These are phyloP conservation scores for Vireo altiloquus DNA, from an alignment of 2,113 vertebrate species.

Conservation along the genomic window DNA sequence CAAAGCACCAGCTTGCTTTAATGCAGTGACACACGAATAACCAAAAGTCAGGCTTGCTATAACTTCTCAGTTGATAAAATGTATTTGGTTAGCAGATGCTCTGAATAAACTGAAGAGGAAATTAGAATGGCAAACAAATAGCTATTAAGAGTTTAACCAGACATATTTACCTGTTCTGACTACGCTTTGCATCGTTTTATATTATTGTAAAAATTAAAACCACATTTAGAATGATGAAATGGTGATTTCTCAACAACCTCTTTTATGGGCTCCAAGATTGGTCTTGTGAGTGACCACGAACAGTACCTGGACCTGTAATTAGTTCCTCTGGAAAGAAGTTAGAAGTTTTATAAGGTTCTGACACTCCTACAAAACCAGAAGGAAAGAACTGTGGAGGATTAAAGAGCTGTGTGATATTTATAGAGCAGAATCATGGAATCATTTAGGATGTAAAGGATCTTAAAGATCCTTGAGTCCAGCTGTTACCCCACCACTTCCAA, in stretches of 20 bases:
- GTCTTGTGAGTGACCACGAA: background rate
- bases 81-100: background rate
- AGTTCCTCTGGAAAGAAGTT: background rate
- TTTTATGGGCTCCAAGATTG: background rate
- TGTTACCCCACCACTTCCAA: background rate
- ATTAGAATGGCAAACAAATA: background rate
- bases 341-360: background rate
- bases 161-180: background rate
- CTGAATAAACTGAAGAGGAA: background rate
- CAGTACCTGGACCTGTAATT: background rate
- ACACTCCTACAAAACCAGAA: slow-evolving; percentile 19
- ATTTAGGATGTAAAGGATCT: background rate
- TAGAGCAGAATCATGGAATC: background rate
- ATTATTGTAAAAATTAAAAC: background rate
- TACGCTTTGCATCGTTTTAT: background rate
- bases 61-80: background rate
- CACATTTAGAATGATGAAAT: background rate
- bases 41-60: fast-evolving
- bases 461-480: background rate
- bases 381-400: background rate
- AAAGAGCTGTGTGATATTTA: background rate
- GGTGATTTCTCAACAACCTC: background rate
- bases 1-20: background rate
- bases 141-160: background rate
- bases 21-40: background rate